Base-by-base conservation (phyloP, 2,888 invertebrate genomes). In the Oegoconia quadripuncta region DNA sequence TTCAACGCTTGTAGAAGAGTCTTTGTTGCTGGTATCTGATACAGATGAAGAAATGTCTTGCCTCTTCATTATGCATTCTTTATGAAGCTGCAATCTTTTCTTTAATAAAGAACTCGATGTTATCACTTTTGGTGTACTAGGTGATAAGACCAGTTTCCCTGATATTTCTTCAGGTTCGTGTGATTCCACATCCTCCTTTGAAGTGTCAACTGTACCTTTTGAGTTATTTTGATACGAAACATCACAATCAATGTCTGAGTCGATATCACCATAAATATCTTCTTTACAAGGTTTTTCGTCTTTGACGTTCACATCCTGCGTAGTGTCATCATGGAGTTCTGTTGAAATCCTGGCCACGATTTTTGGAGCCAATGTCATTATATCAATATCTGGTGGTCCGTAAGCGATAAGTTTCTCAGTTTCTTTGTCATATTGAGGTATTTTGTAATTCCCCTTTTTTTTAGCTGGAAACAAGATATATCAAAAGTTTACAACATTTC, bases 351-450 rank as follows among this genome's bases (percentile, higher is more conserved):
- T 34, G 29, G 53, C 39, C 1, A 56, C 39, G n/a, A 44, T 15
- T 51, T 56, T 58, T 0, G 47, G 8, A 2, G 28, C 3, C 14
- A 64, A 37, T 15, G 44, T 49, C 1, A 1, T 13, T 7, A 26
- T 20, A 14, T 55, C 37, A 0, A 58, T 28, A 0, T 59, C 72
- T 0, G 71, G 64, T 9, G 75, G 75, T 1, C 74, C 73, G 20
- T 50, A 66, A 0, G 54, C 60, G 0, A 69, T 15, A 0, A 40
- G 34, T 6, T 37, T 48, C 30, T 59, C 42, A 1, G 37, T 54
- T 3, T 18, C 8, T 0, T 31, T 22, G 20, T 55, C 44, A 28
- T 44, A 52, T 28, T 46, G 39, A 5, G 42, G 42, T 4, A 44
- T 11, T 35, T 44, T 39, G 33, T 37, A 34, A 14, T 26, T 35